Percentiles rank a stretch among this genome's conserved stretches.
Conservation (phyloP, 2,113 vertebrate genomes). For the Etheostoma spectabile region DNA sequence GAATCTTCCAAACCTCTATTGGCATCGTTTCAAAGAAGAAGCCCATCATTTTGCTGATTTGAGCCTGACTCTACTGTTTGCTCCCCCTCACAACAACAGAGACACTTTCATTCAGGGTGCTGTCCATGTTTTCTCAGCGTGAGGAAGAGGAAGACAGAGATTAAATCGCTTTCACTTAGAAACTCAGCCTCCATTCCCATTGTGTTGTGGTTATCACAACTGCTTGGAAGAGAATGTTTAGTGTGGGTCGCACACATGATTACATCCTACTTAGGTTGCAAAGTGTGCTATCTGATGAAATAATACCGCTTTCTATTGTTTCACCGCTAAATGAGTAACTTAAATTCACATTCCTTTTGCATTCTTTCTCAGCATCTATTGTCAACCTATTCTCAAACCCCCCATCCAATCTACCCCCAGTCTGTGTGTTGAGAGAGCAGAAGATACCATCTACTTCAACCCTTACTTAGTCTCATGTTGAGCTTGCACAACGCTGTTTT, state of each 20-base stretch:
- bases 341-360: conserved; percentile 36
- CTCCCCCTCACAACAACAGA: conserved; percentile 42
- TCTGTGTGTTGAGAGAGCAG: conserved; percentile 27
- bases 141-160: conserved; percentile 69
- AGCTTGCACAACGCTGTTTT: too few species aligned
- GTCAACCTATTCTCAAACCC: neutral
- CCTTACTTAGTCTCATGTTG: too few species aligned
- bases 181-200: conserved; percentile 50
- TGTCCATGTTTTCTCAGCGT: conserved; percentile 61
- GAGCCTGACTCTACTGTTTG: conserved; percentile 64
- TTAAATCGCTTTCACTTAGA: conserved; percentile 66
- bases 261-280: conserved; percentile 55
- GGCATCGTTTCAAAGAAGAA: conserved; percentile 42
- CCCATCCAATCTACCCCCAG: conserved; percentile 5
- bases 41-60: conserved; percentile 65
- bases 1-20: conserved; percentile 56
- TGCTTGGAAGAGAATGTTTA: conserved; percentile 55
- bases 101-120: conserved; percentile 42
- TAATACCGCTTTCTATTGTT: conserved; percentile 61
- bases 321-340: conserved; percentile 48
- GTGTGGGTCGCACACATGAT: conserved; percentile 52
- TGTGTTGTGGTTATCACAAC: conserved; percentile 60
- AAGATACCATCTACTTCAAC: neutral
- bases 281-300: conserved; percentile 56
- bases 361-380: conserved; percentile 45